Conservation (phyloP, 2,888 invertebrate species). For the Nephrocerus scutellatus region DNA sequence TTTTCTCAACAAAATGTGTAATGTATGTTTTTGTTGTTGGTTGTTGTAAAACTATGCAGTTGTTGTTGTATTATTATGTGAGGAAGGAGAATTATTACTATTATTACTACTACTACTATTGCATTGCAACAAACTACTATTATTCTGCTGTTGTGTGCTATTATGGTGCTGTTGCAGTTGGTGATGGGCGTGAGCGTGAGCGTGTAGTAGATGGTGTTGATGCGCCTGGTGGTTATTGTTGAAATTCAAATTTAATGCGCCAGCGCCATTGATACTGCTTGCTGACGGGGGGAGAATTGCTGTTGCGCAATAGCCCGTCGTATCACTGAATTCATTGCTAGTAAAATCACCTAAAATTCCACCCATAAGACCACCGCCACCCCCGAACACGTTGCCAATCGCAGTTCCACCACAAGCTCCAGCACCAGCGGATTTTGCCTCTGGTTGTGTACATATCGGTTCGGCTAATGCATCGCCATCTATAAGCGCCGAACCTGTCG, state of each 20-base stretch:
- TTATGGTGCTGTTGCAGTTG: conserved; percentile 16
- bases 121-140: conserved; percentile 45
- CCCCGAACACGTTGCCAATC: conserved; percentile 23
- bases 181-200: conserved; percentile 16
- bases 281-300: conserved; percentile 31
- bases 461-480: conserved; percentile 39
- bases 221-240: conserved; percentile 34
- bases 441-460: conserved; percentile 47
- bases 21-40: conserved; percentile 22
- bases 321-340: conserved; percentile 45
- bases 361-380: conserved; percentile 40
- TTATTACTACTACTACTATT: conserved; percentile 38
- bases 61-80: conserved; percentile 32
- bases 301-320: conserved; percentile 41
- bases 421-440: conserved; percentile 31
- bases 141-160: conserved; percentile 31
- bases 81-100: conserved; percentile 28
- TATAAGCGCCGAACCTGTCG: conserved; percentile 26
- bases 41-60: conserved; percentile 41
- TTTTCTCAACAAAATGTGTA: conserved; percentile 18
- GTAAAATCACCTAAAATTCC: conserved; percentile 43
- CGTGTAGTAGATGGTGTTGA: conserved; percentile 8
- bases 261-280: conserved; percentile 32
- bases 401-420: conserved; percentile 15
- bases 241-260: conserved; percentile 41